phyloP scores from a whole-genome alignment of 2,113 vertebrate genomes.

The Rhadina sibilatrix region DNA sequence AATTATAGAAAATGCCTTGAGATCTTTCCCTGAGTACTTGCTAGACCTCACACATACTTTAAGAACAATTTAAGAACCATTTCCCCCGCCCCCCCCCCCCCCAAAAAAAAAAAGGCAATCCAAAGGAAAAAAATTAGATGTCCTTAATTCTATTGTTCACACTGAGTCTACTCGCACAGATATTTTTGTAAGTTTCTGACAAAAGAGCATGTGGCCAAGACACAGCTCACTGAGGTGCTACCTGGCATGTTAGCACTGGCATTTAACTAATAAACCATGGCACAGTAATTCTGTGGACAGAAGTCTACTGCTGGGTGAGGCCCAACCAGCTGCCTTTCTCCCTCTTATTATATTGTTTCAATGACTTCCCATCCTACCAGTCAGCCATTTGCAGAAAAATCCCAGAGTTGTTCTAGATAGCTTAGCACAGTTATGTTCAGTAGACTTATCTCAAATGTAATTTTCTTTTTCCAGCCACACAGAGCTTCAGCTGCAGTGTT shows the following conservation, averaged over 20 bases:
- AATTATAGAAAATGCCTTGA: not conserved
- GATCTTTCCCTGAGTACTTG: not conserved
- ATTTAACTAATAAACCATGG: not conserved
- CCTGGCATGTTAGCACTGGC: not conserved
- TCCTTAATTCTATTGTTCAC: not conserved
- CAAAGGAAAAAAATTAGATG: not conserved
- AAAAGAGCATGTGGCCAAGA: not conserved
- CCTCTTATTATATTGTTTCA: not conserved
- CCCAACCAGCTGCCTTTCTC: not conserved
- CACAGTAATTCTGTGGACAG: not conserved
- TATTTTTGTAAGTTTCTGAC: not conserved
- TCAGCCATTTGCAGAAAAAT: not conserved
- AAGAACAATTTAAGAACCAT: not conserved
- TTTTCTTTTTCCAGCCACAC: not conserved
- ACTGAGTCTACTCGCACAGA: not conserved
- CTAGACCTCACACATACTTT: not conserved
- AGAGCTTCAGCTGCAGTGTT: not conserved
- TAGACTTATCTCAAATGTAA: not conserved
- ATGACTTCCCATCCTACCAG: not conserved
- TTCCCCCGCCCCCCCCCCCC: too few species aligned
- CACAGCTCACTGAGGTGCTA: not conserved
- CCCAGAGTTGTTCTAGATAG: not conserved
- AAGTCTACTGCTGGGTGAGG: not conserved
- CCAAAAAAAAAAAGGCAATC: not conserved
- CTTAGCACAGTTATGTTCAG: not conserved